These are phyloP conservation scores for Rhinolophus ferrumequinum DNA, from an alignment of 2,113 vertebrate species.

Conservation along the genomic window DNA sequence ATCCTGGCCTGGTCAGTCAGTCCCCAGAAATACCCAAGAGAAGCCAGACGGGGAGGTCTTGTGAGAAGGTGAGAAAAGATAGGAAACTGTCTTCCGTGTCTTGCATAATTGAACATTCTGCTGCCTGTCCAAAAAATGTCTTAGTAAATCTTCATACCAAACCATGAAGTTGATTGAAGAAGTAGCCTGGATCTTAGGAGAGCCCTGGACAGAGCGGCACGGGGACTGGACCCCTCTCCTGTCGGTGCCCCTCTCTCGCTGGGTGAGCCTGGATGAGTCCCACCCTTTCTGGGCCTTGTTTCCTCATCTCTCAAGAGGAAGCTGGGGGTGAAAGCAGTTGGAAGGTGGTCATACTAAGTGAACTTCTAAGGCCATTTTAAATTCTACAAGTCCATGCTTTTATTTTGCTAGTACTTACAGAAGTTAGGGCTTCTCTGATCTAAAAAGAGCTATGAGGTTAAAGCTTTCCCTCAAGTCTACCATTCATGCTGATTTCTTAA, in stretches of 20 bases:
- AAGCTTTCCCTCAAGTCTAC: not conserved
- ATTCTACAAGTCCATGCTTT: not conserved
- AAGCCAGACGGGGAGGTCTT: not conserved
- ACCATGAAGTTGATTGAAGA: not conserved
- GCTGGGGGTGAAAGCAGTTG: not conserved
- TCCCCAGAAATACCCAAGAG: not conserved
- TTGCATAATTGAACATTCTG: slow-evolving; percentile 20
- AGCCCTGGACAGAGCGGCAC: not conserved
- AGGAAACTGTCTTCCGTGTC: not conserved
- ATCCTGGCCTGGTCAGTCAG: not conserved
- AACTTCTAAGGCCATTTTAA: not conserved
- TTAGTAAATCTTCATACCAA: not conserved
- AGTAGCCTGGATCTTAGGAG: not conserved
- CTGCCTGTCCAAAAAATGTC: not conserved
- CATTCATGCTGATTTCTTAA: slow-evolving; percentile 8
- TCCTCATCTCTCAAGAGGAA: not conserved
- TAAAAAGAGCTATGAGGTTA: not conserved
- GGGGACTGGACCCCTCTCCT: not conserved
- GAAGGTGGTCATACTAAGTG: not conserved
- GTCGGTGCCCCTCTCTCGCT: not conserved
- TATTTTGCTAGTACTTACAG: not conserved
- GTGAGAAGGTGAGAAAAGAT: not conserved
- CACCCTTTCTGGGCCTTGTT: not conserved
- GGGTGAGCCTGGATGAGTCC: not conserved
- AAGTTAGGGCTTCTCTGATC: not conserved